Evolutionary conservation across 2,113 vertebrate species (phyloP), one percentile per base, ranked within the genome.

Genomic region (Amia ocellicauda): DNA sequence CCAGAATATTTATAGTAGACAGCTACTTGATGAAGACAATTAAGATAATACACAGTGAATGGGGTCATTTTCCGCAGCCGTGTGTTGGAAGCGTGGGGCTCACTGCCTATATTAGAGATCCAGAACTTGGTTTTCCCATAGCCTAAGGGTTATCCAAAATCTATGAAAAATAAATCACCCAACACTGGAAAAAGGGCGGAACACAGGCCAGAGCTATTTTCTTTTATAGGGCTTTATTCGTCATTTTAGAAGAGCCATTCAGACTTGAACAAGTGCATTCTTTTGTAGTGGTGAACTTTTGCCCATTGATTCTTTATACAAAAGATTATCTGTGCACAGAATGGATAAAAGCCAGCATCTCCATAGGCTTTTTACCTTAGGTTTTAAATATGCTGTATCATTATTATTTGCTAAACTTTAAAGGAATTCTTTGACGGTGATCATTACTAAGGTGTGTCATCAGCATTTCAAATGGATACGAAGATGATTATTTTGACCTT

Each of bases 161-260:
- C 43, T n/a, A 17, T 3, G 43, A 47, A 14, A 14, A 47, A 47
- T 47, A 17, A 47, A 17, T 31, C 17, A 41, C 55, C 17, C 14
- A 24, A 20, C 55, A 5, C 28, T 17, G n/a, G 27, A 14, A 2
- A 55, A 3, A 1, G 29, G 22, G 61, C 16, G 24, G 47, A 11
- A 36, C 23, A 17, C 23, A 14, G 16, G 4, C 58, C 1, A 40
- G 40, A 29, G 56, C 41, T 51, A 62, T 74, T 66, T 74, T 36
- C 31, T 36, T 36, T 71, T 57, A 13, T 66, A 69, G 66, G 53
- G 62, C 47, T 73, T 77, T 79, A 58, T 71, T 75, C 36, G 26
- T 61, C 40, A 36, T 74, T 74, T 69, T 67, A 75, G 72, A 75
- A 78, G 74, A 52, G 20, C 50, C 67, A 77, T 81, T 78, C 71